These are phyloP conservation scores for Strigamia transsilvanica DNA, from an alignment of 2,888 invertebrate species.

Conservation along the genomic window DNA sequence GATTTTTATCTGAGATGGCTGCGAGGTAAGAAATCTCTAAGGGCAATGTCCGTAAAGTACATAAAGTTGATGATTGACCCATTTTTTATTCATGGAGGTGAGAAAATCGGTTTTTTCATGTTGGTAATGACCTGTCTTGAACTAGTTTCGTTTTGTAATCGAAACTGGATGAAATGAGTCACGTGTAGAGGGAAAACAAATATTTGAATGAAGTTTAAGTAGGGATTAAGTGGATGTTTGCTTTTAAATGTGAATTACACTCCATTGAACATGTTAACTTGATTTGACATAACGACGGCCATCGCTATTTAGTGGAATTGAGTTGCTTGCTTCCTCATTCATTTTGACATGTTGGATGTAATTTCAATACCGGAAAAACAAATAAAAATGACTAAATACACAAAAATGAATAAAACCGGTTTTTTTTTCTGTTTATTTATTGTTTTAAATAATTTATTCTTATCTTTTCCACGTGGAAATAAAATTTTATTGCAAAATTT, in stretches of 20 bases:
- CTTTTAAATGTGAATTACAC: neutral
- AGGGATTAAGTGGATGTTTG: neutral
- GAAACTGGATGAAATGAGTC: neutral
- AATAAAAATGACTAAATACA: too few species aligned
- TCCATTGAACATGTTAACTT: neutral
- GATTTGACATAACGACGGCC: neutral
- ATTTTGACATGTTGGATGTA: too few species aligned
- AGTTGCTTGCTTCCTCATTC: too few species aligned
- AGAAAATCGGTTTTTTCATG: too few species aligned
- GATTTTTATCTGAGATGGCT: conserved; percentile 36
- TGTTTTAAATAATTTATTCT: too few species aligned
- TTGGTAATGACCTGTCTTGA: too few species aligned
- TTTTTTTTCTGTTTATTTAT: conserved; percentile 6
- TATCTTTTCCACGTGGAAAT: too few species aligned
- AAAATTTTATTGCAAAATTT: neutral
- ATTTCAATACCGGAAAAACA: too few species aligned
- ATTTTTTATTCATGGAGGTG: neutral
- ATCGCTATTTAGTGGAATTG: neutral
- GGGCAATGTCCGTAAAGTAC: neutral
- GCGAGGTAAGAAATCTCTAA: neutral
- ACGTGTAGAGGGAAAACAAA: neutral
- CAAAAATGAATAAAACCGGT: neutral
- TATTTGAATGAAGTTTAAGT: too few species aligned
- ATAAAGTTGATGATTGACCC: neutral
- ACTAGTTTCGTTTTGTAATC: too few species aligned